Base-by-base conservation (phyloP, 2,113 vertebrate genomes). In the Percina caprodes region DNA sequence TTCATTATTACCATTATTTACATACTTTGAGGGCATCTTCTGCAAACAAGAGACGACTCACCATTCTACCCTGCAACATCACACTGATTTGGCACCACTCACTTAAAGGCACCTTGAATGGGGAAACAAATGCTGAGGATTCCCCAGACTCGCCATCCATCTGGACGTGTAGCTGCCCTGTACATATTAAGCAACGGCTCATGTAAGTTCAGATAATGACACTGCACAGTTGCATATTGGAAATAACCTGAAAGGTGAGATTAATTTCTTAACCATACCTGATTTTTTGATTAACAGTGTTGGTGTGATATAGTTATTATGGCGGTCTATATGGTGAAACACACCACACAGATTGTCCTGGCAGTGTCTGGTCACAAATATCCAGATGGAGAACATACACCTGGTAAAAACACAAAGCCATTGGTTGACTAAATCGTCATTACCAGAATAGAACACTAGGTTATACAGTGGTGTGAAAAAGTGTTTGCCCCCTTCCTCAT, bases 131-230 rank as follows among this genome's bases (percentile, higher is more conserved):
- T 1, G 95, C 95, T 10, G 91, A 82, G 0, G 94, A 86, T n/a
- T 80, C 70, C 19, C 67, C 69, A 6, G 76, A 55, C 19, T 84
- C 67, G 33, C 90, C 90, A 3, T 62, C 82, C 61, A 95, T 60
- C 90, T 96, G 95, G 35, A 96, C 5, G 23, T 96, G 95, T 2
- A 96, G 54, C 26, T 91, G 74, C 19, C 95, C 95, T 95, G 77
- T 6, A 51, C 39, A 66, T 14, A 23, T 33, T 8, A 45, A 4
- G 45, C 7, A 26, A 77, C 42, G 14, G 4, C 10, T 16, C 9
- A 12, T 30, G 16, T 39, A 11, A 71, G 35, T 51, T 14, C 6
- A 52, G 0, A 23, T 6, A 60, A 48, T 5, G 4, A 2, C 4
- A 10, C 14, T 9, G n/a, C 18, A 5, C 13, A 7, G 15, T 24